phyloP scores from a whole-genome alignment of 2,797 vertebrate genomes.

The Martes flavigula region DNA sequence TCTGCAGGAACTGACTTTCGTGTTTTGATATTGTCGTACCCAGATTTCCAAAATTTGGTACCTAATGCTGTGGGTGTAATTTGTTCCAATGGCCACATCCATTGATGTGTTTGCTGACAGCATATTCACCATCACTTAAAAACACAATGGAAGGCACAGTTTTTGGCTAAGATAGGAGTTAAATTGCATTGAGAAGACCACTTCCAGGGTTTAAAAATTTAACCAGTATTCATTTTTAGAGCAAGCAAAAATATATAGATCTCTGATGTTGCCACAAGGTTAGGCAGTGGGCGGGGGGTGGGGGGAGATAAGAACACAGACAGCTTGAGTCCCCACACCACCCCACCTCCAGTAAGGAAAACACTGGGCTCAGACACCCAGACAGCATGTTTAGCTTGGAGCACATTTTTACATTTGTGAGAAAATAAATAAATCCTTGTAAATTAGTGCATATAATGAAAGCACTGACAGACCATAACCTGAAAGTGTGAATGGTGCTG shows the following conservation, averaged over 20 bases:
- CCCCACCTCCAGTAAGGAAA: background rate
- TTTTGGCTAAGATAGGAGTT: constrained; percentile 46
- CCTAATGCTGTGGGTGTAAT: background rate
- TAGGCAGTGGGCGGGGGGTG: background rate
- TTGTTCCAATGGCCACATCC: constrained; percentile 4
- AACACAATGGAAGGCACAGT: constrained; percentile 8
- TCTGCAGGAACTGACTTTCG: constrained; percentile 38
- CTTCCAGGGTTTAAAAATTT: constrained; percentile 35
- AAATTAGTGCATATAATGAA: constrained; percentile 71
- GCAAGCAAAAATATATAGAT: background rate
- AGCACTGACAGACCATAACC: constrained; percentile 66
- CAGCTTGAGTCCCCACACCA: background rate
- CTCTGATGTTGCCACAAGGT: background rate
- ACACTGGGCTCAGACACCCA: background rate
- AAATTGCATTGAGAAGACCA: constrained; percentile 35
- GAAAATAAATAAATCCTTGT: constrained; percentile 78
- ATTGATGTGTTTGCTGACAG: background rate
- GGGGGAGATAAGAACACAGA: background rate
- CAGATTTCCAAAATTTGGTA: constrained; percentile 47
- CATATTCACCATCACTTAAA: constrained; percentile 58
- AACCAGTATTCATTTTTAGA: constrained; percentile 50
- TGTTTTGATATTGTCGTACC: constrained; percentile 29
- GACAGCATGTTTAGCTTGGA: constrained; percentile 53
- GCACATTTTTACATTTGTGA: constrained; percentile 68
- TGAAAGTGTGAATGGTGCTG: constrained; percentile 64